Percentiles rank a stretch among this genome's conserved stretches.
These are phyloP conservation scores for Scolanthus callimorphus DNA, from an alignment of 92 coral and sea anemone species.

Conservation along the genomic window DNA sequence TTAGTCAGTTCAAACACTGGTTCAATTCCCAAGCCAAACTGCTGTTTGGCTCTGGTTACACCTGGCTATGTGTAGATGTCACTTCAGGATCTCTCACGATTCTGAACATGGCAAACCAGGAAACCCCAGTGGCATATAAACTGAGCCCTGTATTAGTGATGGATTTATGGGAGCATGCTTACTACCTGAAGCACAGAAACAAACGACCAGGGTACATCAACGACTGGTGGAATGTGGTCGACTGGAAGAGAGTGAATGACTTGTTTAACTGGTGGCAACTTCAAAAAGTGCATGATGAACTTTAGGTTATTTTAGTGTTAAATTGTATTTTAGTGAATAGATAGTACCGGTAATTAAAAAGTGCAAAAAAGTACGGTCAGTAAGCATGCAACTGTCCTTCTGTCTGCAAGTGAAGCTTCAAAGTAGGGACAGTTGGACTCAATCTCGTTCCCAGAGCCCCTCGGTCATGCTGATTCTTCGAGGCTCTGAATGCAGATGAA, in stretches of 20 bases:
- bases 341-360: too few relatives aligned
- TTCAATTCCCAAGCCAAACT: slow-evolving; percentile 50
- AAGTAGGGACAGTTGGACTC: too few relatives aligned
- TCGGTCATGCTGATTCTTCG: too few relatives aligned
- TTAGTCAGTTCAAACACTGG: slow-evolving; percentile 49
- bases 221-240: slow-evolving; percentile 79
- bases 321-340: too few relatives aligned
- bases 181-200: slow-evolving; percentile 86
- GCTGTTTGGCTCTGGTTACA: slow-evolving; percentile 87
- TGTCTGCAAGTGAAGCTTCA: too few relatives aligned
- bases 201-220: slow-evolving; percentile 67
- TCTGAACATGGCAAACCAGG: slow-evolving; percentile 62
- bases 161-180: slow-evolving; percentile 97
- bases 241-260: slow-evolving; percentile 85
- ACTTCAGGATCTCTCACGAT: slow-evolving; percentile 41
- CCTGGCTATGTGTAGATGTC: slow-evolving; percentile 75
- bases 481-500: too few relatives aligned
- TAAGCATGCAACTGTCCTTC: background rate
- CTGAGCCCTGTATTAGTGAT: slow-evolving; percentile 64
- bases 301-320: slow-evolving; percentile 22
- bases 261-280: slow-evolving; percentile 75
- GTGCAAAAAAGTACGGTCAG: background rate
- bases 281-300: slow-evolving; percentile 75
- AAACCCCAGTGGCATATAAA: slow-evolving; percentile 54
- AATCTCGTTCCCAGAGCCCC: too few relatives aligned